Conservation (phyloP, 2,113 vertebrate species). For the Ranitomeya variabilis region DNA sequence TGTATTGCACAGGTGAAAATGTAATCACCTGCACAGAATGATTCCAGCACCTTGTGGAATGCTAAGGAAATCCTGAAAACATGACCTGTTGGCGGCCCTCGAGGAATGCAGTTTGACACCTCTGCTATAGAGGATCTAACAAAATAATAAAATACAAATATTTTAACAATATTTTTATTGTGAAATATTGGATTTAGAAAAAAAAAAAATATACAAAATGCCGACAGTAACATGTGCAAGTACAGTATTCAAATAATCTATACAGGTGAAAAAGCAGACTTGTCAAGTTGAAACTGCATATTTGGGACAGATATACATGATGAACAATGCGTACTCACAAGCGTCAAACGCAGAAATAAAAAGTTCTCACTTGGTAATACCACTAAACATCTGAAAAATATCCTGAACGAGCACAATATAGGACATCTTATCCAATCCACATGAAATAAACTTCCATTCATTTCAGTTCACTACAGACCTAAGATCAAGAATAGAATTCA, state of each 20-base stretch:
- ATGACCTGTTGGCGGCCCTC: too few relatives aligned
- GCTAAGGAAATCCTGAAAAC: too few relatives aligned
- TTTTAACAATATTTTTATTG: conserved; percentile 78
- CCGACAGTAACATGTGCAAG: conserved; percentile 80
- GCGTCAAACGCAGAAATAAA: conserved; percentile 78
- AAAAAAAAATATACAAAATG: conserved; percentile 96
- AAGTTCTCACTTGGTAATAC: conserved; percentile 72
- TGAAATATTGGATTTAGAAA: conserved; percentile 93
- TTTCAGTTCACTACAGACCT: conserved; percentile 68
- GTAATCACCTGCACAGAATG: too few relatives aligned
- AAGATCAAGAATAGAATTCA: conserved; percentile 59
- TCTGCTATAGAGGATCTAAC: too few relatives aligned
- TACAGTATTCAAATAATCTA: conserved; percentile 76
- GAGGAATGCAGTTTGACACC: too few relatives aligned
- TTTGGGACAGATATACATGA: conserved; percentile 78
- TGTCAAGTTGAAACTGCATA: conserved; percentile 76
- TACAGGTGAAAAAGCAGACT: conserved; percentile 78
- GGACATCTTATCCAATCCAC: conserved; percentile 72
- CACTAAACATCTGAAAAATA: conserved; percentile 76
- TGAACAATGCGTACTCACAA: conserved; percentile 81
- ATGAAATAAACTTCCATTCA: conserved; percentile 67
- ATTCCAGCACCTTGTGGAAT: too few relatives aligned
- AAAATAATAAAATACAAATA: not conserved
- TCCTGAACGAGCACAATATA: conserved; percentile 74
- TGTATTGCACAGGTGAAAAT: too few relatives aligned